phyloP scores from a whole-genome alignment of 2,888 invertebrate species.

The Adelphocoris suturalis region DNA sequence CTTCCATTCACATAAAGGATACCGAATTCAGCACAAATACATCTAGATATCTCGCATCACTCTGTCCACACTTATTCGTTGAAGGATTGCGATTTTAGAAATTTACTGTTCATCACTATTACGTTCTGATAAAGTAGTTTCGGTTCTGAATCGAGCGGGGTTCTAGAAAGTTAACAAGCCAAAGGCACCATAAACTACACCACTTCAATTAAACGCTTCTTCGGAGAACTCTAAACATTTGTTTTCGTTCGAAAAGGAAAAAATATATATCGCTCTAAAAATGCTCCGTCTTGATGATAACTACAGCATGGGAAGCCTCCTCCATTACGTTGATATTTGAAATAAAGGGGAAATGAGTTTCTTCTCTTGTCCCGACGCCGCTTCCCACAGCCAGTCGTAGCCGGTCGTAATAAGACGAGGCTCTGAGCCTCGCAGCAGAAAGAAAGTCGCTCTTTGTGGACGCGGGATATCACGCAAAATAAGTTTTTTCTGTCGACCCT shows the following conservation, averaged over 20 bases:
- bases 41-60: too few relatives aligned
- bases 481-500: not conserved
- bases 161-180: too few relatives aligned
- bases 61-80: too few relatives aligned
- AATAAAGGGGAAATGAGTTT: slow-evolving; percentile 33
- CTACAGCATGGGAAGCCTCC: not conserved
- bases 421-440: not conserved
- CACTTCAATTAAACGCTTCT: too few relatives aligned
- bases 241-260: not conserved
- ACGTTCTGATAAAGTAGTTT: too few relatives aligned
- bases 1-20: too few relatives aligned
- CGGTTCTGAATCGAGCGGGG: too few relatives aligned
- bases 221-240: too few relatives aligned
- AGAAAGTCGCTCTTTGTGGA: slow-evolving; percentile 10
- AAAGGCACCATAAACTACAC: too few relatives aligned
- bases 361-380: not conserved
- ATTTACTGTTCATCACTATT: too few relatives aligned
- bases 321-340: slow-evolving; percentile 34
- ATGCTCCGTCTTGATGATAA: not conserved
- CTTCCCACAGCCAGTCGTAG: not conserved
- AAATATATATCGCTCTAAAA: not conserved
- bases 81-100: too few relatives aligned
- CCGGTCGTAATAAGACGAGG: not conserved
- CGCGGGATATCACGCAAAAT: not conserved
- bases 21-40: too few relatives aligned